phyloP scores from a whole-genome alignment of 2,888 invertebrate genomes.

The Shargacucullia verbasci region DNA sequence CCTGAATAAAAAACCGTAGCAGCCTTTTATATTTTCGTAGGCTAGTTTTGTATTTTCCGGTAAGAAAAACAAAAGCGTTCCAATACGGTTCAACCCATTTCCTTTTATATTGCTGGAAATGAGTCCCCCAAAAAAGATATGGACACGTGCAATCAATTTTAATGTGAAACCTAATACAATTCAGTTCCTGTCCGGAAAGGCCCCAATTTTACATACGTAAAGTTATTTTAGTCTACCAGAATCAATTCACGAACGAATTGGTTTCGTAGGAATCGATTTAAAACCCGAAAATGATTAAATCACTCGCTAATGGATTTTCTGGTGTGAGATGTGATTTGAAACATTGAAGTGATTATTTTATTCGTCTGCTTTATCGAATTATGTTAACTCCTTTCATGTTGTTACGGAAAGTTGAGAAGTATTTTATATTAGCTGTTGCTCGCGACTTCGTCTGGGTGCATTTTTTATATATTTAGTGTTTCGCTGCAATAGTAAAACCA shows the following conservation, averaged over 20 bases:
- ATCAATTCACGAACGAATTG: constrained; percentile 40
- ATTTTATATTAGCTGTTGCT: too few relatives aligned
- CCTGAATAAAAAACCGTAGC: constrained; percentile 11
- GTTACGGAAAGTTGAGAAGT: too few relatives aligned
- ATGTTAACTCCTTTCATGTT: too few relatives aligned
- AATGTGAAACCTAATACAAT: constrained; percentile 46
- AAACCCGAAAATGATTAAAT: constrained; percentile 34
- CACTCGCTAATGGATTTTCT: constrained; percentile 28
- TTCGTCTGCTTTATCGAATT: neutral
- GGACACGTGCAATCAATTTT: constrained; percentile 55
- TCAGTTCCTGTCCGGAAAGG: constrained; percentile 45
- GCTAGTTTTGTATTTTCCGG: constrained; percentile 23
- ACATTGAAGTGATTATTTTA: neutral
- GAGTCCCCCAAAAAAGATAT: constrained; percentile 51
- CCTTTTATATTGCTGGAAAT: constrained; percentile 52
- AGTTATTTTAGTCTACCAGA: constrained; percentile 37
- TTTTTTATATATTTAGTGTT: too few relatives aligned
- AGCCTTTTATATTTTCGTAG: neutral
- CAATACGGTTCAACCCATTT: constrained; percentile 45
- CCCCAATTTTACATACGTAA: constrained; percentile 45
- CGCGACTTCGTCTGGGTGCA: too few relatives aligned
- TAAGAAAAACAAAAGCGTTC: constrained; percentile 46
- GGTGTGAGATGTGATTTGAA: constrained; percentile 3
- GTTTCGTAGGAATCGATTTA: constrained; percentile 26
- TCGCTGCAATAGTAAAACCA: too few relatives aligned